These are phyloP conservation scores for Sclerurus mexicanus DNA, from an alignment of 2,113 vertebrate species.

Conservation along the genomic window DNA sequence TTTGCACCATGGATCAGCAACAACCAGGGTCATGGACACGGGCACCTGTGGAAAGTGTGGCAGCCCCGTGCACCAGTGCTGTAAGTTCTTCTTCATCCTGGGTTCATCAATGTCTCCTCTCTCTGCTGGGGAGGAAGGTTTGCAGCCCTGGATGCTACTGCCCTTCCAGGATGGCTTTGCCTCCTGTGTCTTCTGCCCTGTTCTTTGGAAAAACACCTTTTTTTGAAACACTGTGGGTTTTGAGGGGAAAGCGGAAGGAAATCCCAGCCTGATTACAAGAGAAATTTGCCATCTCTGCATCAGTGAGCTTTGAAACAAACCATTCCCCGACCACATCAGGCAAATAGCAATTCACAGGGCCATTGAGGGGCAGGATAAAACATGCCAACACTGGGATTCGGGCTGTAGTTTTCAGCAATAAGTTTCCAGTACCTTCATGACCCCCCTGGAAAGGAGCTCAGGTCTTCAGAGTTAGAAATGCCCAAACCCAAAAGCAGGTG, in stretches of 20 bases:
- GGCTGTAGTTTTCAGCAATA: neutral
- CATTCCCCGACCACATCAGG: neutral
- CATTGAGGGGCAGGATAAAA: neutral
- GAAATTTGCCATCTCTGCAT: neutral
- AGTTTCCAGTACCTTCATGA: neutral
- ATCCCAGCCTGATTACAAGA: neutral
- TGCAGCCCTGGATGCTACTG: neutral
- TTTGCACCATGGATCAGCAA: rapidly evolving
- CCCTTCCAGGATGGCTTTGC: neutral
- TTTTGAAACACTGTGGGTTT: neutral
- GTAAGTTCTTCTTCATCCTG: neutral
- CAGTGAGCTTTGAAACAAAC: neutral
- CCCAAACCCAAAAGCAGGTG: neutral
- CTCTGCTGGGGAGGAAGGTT: neutral
- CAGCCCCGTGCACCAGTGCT: neutral
- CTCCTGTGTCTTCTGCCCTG: neutral
- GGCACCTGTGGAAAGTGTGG: neutral
- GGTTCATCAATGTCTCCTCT: neutral
- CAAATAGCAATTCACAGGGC: neutral
- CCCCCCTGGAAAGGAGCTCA: neutral
- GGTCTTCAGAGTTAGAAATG: neutral
- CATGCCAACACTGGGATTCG: neutral
- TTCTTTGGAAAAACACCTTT: neutral
- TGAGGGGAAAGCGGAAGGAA: neutral
- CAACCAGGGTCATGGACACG: rapidly evolving